Evolutionary conservation across 2,113 vertebrate genomes (phyloP).

Genomic region (Dolichallabes microphthalmus): DNA sequence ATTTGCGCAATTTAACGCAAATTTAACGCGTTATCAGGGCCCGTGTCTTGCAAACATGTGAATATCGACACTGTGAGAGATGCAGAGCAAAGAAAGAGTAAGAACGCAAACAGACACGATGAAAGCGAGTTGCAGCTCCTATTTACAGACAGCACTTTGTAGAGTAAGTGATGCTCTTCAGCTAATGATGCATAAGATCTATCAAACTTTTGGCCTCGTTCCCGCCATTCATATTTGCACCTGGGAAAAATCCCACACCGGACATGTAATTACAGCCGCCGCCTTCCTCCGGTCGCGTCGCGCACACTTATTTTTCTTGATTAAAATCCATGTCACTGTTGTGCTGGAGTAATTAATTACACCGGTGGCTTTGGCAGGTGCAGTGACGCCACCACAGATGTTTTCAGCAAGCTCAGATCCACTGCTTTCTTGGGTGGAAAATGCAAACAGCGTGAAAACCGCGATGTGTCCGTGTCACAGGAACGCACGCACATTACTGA

Average conservation of each 20-base stretch:
- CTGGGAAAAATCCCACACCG: conserved; percentile 40
- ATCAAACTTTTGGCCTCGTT: conserved; percentile 35
- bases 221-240: conserved; percentile 43
- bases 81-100: not conserved
- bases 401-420: conserved; percentile 33
- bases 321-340: conserved; percentile 54
- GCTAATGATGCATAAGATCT: conserved; percentile 49
- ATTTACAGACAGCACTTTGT: conserved; percentile 5
- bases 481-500: not conserved
- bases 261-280: conserved; percentile 46
- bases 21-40: too few relatives aligned
- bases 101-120: not conserved
- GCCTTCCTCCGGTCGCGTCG: conserved; percentile 33
- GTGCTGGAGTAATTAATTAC: conserved; percentile 55
- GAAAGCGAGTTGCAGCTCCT: not conserved
- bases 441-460: not conserved
- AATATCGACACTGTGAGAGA: not conserved
- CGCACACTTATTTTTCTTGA: conserved; percentile 50
- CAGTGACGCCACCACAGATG: conserved; percentile 45
- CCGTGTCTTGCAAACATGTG: too few relatives aligned
- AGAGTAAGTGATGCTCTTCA: conserved; percentile 27
- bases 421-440: not conserved
- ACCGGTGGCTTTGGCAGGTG: conserved; percentile 45
- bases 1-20: too few relatives aligned
- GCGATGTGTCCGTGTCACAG: not conserved